Evolutionary conservation across 2,113 vertebrate genomes (phyloP).

Genomic region (Perca schrenkii): DNA sequence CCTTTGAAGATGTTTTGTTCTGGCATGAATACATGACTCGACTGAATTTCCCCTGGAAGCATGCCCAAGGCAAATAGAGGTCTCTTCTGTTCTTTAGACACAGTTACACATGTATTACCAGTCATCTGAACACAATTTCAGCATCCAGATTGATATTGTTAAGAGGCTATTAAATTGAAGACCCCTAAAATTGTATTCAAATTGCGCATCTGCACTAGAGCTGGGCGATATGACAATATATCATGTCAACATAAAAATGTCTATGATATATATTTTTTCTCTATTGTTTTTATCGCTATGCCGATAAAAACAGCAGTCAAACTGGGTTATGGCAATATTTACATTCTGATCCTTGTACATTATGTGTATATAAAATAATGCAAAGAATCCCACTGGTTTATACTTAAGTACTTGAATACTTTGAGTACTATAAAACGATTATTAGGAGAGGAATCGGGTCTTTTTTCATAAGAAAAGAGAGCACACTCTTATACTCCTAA

Average conservation of each 20-base stretch:
- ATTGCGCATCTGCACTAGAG: no score
- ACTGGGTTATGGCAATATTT: no score
- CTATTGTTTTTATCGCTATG: no score
- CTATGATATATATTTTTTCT: no score
- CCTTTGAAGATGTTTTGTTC: slow-evolving; percentile 40
- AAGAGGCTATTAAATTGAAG: no score
- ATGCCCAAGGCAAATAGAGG: slow-evolving; percentile 32
- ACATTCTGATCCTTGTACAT: no score
- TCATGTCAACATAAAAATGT: no score
- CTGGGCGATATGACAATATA: no score
- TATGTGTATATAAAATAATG: not conserved
- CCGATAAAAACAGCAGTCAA: no score
- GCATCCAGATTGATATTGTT: slow-evolving; percentile 35
- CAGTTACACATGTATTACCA: slow-evolving; percentile 17
- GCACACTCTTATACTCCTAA: not conserved
- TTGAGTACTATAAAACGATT: no score
- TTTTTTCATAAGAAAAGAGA: slow-evolving; percentile 5
- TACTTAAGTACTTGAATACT: not conserved
- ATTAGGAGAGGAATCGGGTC: no score
- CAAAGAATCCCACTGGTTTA: not conserved
- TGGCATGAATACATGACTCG: not conserved
- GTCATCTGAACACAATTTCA: slow-evolving; percentile 25
- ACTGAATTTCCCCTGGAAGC: slow-evolving; percentile 37
- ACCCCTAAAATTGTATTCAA: no score
- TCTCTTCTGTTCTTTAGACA: slow-evolving; percentile 23